Evolutionary conservation across 1,140 invertebrate species (phyloP), one percentile per base, ranked within the genome.

Genomic region (Holotrichia oblita): DNA sequence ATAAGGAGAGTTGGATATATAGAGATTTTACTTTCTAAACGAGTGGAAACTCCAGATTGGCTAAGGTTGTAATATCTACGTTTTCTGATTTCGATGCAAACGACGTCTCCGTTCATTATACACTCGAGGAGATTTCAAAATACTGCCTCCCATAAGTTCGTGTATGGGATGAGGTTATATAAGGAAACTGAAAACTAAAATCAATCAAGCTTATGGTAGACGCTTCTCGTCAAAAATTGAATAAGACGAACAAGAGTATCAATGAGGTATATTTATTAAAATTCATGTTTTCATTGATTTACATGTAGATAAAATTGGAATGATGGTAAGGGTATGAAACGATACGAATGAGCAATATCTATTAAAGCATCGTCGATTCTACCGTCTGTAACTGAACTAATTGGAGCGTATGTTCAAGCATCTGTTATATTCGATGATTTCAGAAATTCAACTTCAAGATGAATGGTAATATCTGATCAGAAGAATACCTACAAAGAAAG

Each of bases 61-160:
- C 14, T 55, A 55, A 55, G 48, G 17, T 55, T 55, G 48, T 55
- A 55, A 55, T 55, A 55, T 55, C 48, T 55, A 17, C 48, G 48
- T 17, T 55, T 55, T 55, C 12, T 17, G 48, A 55, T 55, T 55
- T 17, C 48, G 48, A 55, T 17, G 48, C n/a, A 55, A 55, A 55
- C 48, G 48, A 55, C 48, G 48, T 55, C 17, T 55, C n/a, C 48
- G 12, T 55, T 55, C 48, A 55, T 55, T 55, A 55, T 55, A 55
- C 17, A 55, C 48, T 55, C 48, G 48, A 55, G 48, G 48, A 55
- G 48, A 55, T 55, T n/a, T 14, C 48, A 55, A 20, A 55, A 55
- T 55, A 55, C 17, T 55, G 3, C 48, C 48, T 55, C n/a, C 14
- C 0, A 6, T 17, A 9, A 48, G 44, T 17, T n/a, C 7, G 44